A percentile compares a stretch with the other conserved stretches of the same genome.
These are phyloP conservation scores for Nowickia ferox DNA, from an alignment of 2,888 invertebrate species.

Conservation along the genomic window DNA sequence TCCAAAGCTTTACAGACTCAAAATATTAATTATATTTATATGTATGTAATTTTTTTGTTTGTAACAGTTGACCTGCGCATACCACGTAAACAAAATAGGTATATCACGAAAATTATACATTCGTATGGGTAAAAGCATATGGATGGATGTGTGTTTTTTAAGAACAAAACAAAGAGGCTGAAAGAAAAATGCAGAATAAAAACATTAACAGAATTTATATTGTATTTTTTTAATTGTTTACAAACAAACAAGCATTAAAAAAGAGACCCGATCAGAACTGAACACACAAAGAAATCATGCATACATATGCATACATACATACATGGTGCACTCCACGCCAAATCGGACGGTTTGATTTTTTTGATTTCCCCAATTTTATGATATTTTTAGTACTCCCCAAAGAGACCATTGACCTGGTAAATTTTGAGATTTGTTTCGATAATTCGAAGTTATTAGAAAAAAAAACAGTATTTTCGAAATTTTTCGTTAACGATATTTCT, in stretches of 20 bases:
- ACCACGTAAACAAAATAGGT: constrained; percentile 33
- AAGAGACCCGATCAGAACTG: constrained; percentile 16
- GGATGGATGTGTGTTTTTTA: neutral
- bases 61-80: constrained; percentile 63
- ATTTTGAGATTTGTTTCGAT: too few species aligned
- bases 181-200: constrained; percentile 21
- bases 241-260: constrained; percentile 54
- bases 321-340: too few species aligned
- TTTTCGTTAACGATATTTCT: too few species aligned
- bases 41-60: constrained; percentile 40
- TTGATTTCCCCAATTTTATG: neutral
- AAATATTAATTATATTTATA: constrained; percentile 62
- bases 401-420: neutral
- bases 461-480: too few species aligned
- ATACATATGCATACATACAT: too few species aligned
- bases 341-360: neutral
- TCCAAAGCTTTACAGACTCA: constrained; percentile 13
- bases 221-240: constrained; percentile 54
- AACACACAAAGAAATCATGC: neutral
- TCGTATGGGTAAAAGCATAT: neutral
- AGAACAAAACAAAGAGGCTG: constrained; percentile 24
- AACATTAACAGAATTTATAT: constrained; percentile 31
- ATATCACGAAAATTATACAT: constrained; percentile 7
- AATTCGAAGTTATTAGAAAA: too few species aligned
- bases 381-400: neutral